Evolutionary conservation across 2,797 vertebrate species (phyloP).

Genomic region (Rousettus madagascariensis): DNA sequence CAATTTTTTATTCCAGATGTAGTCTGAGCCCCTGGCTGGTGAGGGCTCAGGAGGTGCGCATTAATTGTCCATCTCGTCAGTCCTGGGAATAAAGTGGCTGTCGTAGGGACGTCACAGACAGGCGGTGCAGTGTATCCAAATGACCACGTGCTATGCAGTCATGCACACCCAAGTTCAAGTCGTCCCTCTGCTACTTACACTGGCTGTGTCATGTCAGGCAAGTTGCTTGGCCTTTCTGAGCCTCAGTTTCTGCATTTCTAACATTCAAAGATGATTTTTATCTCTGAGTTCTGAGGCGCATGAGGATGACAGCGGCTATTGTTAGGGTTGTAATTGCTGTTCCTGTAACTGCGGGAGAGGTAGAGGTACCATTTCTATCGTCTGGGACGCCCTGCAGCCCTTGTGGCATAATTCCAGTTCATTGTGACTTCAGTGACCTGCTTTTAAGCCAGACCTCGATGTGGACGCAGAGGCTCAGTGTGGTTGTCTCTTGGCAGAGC

Average conservation of each 20-base stretch:
- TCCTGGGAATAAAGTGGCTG: background rate
- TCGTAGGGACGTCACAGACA: rapidly evolving
- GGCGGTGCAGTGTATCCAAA: rapidly evolving
- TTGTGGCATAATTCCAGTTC: rapidly evolving
- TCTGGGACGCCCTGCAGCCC: background rate
- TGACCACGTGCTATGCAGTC: rapidly evolving
- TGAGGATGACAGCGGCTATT: rapidly evolving
- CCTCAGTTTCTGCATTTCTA: background rate
- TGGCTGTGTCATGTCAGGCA: background rate
- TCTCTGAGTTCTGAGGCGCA: background rate
- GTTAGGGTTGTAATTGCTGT: background rate
- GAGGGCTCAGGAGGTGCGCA: rapidly evolving
- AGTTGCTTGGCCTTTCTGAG: background rate
- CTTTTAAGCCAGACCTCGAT: background rate
- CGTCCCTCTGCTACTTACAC: background rate
- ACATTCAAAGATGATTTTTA: background rate
- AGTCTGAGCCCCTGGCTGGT: background rate
- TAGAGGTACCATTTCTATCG: background rate
- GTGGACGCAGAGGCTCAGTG: background rate
- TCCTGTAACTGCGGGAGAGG: rapidly evolving
- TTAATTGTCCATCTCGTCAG: background rate
- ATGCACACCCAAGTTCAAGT: rapidly evolving
- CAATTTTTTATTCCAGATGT: rapidly evolving
- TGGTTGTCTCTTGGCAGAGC: constrained; percentile 86
- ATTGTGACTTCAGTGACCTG: rapidly evolving